Evolutionary conservation across 2,888 invertebrate species (phyloP).

Genomic region (Acleris literana): DNA sequence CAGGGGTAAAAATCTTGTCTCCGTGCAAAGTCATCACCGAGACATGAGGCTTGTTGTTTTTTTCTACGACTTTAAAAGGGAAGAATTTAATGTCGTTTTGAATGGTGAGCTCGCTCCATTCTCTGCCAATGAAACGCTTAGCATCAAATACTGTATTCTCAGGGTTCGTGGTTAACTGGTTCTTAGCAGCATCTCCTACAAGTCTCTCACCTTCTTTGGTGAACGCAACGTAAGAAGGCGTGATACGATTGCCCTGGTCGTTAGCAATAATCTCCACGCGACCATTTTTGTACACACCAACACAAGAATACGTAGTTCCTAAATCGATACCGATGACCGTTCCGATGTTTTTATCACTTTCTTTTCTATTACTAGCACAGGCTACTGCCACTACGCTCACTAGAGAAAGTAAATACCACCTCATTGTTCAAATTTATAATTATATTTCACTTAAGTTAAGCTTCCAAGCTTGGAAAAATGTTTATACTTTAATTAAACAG

Average conservation of each 20-base stretch:
- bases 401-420: neutral
- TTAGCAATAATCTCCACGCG: conserved; percentile 99
- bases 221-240: conserved; percentile 98
- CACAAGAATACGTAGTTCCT: conserved; percentile 71
- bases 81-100: conserved; percentile 98
- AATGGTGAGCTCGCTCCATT: conserved; percentile 95
- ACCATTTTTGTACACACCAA: conserved; percentile 98
- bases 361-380: neutral
- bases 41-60: conserved; percentile 97
- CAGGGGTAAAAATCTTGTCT: conserved; percentile 96
- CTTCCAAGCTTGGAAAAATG: too few relatives aligned
- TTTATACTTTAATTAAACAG: too few relatives aligned
- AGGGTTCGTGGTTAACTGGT: conserved; percentile 99
- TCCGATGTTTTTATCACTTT: neutral
- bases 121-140: conserved; percentile 98
- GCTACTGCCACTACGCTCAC: neutral
- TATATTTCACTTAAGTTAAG: too few relatives aligned
- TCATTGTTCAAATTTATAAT: neutral
- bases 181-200: conserved; percentile 99
- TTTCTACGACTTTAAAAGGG: conserved; percentile 97
- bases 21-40: conserved; percentile 92
- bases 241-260: conserved; percentile 99
- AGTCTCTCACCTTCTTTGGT: conserved; percentile 95
- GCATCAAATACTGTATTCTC: conserved; percentile 99
- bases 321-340: conserved; percentile 1